Evolutionary conservation across 1,140 invertebrate species (phyloP).

Genomic region (Heliconius nattereri): DNA sequence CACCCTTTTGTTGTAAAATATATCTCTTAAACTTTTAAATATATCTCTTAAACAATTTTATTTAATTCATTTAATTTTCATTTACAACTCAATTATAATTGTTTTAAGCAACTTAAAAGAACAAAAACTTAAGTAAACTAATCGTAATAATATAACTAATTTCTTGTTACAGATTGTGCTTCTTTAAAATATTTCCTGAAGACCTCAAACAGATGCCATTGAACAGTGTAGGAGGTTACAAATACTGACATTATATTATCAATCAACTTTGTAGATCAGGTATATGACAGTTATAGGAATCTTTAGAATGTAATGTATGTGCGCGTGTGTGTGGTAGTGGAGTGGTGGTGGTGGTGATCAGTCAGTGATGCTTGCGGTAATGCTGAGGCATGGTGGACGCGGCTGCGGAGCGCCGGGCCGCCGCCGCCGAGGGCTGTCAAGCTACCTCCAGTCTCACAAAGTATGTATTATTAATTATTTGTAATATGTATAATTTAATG

Average conservation of each 20-base stretch:
- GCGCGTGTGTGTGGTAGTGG: conserved; percentile 62
- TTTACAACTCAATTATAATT: no score
- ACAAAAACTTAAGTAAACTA: not conserved
- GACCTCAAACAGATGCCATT: conserved; percentile 17
- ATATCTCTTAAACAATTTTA: no score
- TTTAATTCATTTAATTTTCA: no score
- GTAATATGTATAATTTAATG: not conserved
- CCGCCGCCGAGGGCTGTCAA: conserved; percentile 62
- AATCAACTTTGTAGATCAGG: conserved; percentile 22
- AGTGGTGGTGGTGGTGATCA: conserved; percentile 56
- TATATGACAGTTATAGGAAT: conserved; percentile 37
- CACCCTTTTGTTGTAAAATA: no score
- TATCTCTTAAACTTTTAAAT: no score
- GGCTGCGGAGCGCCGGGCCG: conserved; percentile 75
- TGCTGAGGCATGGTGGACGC: conserved; percentile 79
- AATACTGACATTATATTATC: conserved; percentile 17
- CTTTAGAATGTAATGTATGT: conserved; percentile 53
- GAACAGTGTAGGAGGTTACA: conserved; percentile 4
- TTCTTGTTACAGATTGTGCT: conserved; percentile 18
- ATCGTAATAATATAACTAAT: not conserved
- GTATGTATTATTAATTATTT: conserved; percentile 50
- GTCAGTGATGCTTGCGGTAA: conserved; percentile 75
- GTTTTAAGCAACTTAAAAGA: no score
- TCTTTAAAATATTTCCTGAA: not conserved
- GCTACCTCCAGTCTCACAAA: conserved; percentile 69